Evolutionary conservation across 2,888 invertebrate genomes (phyloP).

Genomic region (Bombylius discolor): DNA sequence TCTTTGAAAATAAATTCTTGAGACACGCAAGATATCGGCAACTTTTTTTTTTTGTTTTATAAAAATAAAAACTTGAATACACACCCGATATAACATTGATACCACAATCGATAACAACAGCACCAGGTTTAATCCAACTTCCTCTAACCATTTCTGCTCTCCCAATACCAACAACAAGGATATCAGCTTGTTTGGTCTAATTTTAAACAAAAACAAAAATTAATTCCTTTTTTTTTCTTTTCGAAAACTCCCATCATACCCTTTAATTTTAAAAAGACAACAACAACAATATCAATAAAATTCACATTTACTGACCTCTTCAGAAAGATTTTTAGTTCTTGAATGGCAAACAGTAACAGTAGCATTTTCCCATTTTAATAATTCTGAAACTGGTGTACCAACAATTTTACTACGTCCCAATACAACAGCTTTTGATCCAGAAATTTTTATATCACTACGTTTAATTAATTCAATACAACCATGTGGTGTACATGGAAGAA

Average conservation of each 20-base stretch:
- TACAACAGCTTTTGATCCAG: constrained; percentile 81
- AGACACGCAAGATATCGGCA: too few species aligned
- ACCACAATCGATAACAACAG: constrained; percentile 97
- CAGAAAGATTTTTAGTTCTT: constrained; percentile 67
- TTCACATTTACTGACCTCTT: constrained; percentile 43
- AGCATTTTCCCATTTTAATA: constrained; percentile 92
- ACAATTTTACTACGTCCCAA: constrained; percentile 96
- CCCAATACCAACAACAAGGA: constrained; percentile 94
- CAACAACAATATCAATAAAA: neutral
- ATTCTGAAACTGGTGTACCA: constrained; percentile 86
- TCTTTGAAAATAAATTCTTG: too few species aligned
- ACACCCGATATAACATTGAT: constrained; percentile 82
- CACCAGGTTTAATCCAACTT: constrained; percentile 95
- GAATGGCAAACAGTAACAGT: constrained; percentile 98
- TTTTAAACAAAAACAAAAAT: too few species aligned
- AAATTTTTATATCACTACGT: constrained; percentile 59
- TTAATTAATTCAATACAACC: constrained; percentile 89
- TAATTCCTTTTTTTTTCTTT: neutral
- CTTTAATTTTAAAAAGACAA: too few species aligned
- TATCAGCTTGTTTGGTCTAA: constrained; percentile 70
- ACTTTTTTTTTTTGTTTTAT: too few species aligned
- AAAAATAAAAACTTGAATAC: neutral
- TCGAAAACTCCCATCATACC: too few species aligned
- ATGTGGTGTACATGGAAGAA: constrained; percentile 92
- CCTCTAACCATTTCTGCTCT: constrained; percentile 79